Base-by-base conservation (phyloP, 2,888 invertebrate species). In the Entomobrya multifasciata region DNA sequence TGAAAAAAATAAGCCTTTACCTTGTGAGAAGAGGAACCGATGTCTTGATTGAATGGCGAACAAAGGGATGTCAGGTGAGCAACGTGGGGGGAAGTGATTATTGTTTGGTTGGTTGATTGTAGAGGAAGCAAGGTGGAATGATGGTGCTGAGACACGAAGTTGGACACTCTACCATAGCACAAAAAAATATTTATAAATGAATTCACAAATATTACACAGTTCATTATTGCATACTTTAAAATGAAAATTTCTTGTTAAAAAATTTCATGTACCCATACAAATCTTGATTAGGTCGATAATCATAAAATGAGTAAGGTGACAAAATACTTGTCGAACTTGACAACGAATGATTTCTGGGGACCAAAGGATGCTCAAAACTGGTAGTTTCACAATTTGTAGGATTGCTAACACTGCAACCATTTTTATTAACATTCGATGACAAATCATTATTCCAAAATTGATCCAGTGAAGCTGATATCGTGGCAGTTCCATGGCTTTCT, bases 1-100 rank as follows among this genome's bases (percentile, higher is more conserved):
- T 25, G 55, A 11, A 20, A n/a, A n/a, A n/a, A n/a, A n/a, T n/a
- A n/a, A n/a, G 1, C 55, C 20, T 15, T 57, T 80, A 86, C 86
- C 86, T 87, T 87, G 60, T 70, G 47, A 15, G 67, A 41, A 25
- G 65, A 17, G 22, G 44, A 20, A 17, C 22, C 62, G 6, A 57
- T 15, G 6, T 77, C 77, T 20, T 82, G 82, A 72, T 72, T 77
- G 77, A 30, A 90, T 22, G 91, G 90, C 11, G 90, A 90, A 67
- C 91, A 91, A 52, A 91, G 81, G 5, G 90, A 88, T 41, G 90
- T 91, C 83, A 91, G 86, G 70, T 90, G 90, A 36, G 90, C 91
- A 55, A 91, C 88, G 76, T 91, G 91, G 60, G 91, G 91, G 60
- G 91, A 91, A n/a, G 91, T 91, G 82, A 91, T 91, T 76, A 90